These are phyloP conservation scores for Malthinus seriepunctatus DNA, from an alignment of 2,888 invertebrate species.

Conservation along the genomic window DNA sequence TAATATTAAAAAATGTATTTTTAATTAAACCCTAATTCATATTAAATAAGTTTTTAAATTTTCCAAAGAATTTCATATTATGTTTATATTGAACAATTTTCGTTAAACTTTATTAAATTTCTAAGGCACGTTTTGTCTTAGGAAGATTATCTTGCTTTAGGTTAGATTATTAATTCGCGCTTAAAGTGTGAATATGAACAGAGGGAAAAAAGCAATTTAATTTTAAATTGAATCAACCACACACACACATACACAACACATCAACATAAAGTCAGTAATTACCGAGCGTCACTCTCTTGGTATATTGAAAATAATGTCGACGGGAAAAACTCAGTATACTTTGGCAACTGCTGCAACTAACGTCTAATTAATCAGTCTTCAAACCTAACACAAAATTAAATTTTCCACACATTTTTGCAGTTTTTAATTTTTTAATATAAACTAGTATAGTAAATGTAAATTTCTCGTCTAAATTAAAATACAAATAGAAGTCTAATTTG, in stretches of 20 bases:
- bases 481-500: slow-evolving; percentile 21
- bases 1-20: no score
- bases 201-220: background rate
- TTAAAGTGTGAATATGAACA: no score
- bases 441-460: background rate
- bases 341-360: slow-evolving; percentile 26
- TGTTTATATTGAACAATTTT: no score
- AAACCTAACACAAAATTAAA: slow-evolving; percentile 19
- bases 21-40: no score
- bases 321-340: slow-evolving; percentile 19
- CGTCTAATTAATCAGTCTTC: slow-evolving; percentile 25
- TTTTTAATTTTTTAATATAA: no score
- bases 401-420: background rate
- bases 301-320: slow-evolving; percentile 23
- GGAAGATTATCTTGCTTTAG: no score
- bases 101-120: no score
- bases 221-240: background rate
- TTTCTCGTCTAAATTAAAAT: slow-evolving; percentile 5
- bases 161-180: no score
- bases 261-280: slow-evolving; percentile 21
- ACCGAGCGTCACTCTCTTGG: slow-evolving; percentile 16
- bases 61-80: no score
- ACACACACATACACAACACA: slow-evolving; percentile 1
- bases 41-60: no score
- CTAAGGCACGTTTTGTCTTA: no score